These are phyloP conservation scores for Palythoa grandis DNA, from an alignment of 92 coral and sea anemone species.

Conservation along the genomic window DNA sequence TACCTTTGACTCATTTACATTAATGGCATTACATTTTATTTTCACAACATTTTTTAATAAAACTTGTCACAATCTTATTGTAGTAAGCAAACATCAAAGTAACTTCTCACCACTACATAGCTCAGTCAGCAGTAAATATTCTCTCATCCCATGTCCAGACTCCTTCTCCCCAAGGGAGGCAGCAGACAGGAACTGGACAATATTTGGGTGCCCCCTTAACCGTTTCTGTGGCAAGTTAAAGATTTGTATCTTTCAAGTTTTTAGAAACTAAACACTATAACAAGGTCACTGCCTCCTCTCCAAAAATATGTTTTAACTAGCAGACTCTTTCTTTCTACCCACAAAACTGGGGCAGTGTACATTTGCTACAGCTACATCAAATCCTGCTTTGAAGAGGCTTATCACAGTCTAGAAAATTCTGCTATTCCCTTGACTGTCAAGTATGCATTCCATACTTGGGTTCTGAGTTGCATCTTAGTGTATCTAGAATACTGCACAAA, in stretches of 20 bases:
- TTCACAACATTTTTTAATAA: background rate
- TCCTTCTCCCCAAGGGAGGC: slow-evolving; percentile 95
- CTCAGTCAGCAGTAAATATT: slow-evolving; percentile 89
- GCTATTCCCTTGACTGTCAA: too few relatives aligned
- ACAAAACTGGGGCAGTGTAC: too few relatives aligned
- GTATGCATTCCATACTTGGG: too few relatives aligned
- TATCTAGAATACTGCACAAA: too few relatives aligned
- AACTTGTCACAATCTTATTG: background rate
- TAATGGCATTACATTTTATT: too few relatives aligned
- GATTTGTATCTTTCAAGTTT: background rate
- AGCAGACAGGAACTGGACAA: slow-evolving; percentile 93
- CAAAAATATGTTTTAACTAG: background rate
- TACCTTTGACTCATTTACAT: too few relatives aligned
- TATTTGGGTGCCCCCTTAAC: slow-evolving; percentile 94
- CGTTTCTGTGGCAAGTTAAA: slow-evolving; percentile 77
- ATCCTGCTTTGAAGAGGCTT: too few relatives aligned
- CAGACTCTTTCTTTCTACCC: background rate
- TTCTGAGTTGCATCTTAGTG: too few relatives aligned
- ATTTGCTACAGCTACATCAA: too few relatives aligned
- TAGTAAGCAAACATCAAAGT: background rate
- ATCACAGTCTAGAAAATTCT: too few relatives aligned
- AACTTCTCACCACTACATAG: slow-evolving; percentile 81
- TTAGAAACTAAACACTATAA: background rate
- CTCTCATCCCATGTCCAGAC: slow-evolving; percentile 97
- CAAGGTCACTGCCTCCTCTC: background rate